A percentile compares a stretch with the other conserved stretches of the same genome.
phyloP scores from a whole-genome alignment of 2,888 invertebrate species.

The Cosmorhoe ocellata region DNA sequence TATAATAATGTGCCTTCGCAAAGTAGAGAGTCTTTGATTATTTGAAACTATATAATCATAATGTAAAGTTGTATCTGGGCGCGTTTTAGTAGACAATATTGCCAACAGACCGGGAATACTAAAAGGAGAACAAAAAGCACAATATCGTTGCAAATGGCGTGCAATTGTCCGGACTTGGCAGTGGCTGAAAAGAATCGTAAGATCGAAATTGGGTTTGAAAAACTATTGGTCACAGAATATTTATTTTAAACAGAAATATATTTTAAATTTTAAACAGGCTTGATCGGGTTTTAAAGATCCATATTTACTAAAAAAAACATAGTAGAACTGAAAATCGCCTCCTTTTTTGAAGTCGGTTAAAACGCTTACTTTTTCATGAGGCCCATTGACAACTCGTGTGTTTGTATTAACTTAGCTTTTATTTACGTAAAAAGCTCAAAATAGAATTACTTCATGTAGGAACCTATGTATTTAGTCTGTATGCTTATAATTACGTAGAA shows the following conservation, averaged over 20 bases:
- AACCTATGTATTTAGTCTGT: not conserved
- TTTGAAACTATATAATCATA: no score
- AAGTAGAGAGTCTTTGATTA: no score
- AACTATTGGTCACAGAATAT: not conserved
- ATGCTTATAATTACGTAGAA: not conserved
- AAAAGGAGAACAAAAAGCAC: slow-evolving; percentile 17
- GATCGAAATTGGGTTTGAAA: slow-evolving; percentile 18
- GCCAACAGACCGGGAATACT: slow-evolving; percentile 21
- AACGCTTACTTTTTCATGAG: no score
- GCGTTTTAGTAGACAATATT: slow-evolving; percentile 13
- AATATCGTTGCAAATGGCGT: slow-evolving; percentile 29
- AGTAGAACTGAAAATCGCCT: no score
- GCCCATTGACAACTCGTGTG: no score
- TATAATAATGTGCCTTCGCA: no score
- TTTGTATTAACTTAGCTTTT: no score
- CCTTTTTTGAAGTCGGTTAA: no score
- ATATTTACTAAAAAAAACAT: no score
- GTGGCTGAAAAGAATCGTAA: slow-evolving; percentile 17
- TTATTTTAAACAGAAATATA: not conserved
- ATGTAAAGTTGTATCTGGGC: slow-evolving; percentile 6
- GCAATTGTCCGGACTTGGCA: slow-evolving; percentile 30
- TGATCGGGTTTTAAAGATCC: no score
- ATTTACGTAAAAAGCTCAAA: no score
- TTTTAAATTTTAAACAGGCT: not conserved
- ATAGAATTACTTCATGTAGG: not conserved